phyloP scores from a whole-genome alignment of 2,888 invertebrate genomes.

The Leucophora obtusa region DNA sequence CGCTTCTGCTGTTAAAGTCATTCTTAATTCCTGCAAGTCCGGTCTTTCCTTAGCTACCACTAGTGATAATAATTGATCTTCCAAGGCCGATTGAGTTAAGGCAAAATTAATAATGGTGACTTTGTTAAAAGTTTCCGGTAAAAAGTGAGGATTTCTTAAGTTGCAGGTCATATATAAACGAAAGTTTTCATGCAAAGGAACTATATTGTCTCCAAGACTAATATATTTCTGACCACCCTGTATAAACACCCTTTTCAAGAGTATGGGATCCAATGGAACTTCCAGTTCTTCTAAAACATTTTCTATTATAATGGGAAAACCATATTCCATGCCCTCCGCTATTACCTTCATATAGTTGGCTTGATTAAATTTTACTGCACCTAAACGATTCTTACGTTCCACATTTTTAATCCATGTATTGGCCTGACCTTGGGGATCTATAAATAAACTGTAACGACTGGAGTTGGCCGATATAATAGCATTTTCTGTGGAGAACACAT shows the following conservation, averaged over 20 bases:
- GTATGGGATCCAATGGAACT: slow-evolving; percentile 90
- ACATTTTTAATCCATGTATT: slow-evolving; percentile 94
- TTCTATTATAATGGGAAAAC: slow-evolving; percentile 89
- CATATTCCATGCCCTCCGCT: slow-evolving; percentile 85
- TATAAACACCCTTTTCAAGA: slow-evolving; percentile 87
- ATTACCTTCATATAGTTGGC: slow-evolving; percentile 79
- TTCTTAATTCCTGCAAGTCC: slow-evolving; percentile 90
- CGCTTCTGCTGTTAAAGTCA: slow-evolving; percentile 87
- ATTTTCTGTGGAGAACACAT: slow-evolving; percentile 91
- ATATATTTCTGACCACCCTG: slow-evolving; percentile 88
- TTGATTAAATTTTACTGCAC: slow-evolving; percentile 77
- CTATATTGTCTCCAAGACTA: slow-evolving; percentile 90
- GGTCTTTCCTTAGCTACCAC: slow-evolving; percentile 94
- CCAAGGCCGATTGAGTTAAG: slow-evolving; percentile 85
- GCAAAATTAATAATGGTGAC: slow-evolving; percentile 92
- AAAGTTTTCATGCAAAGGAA: slow-evolving; percentile 89
- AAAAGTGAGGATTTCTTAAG: slow-evolving; percentile 91
- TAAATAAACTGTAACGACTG: slow-evolving; percentile 91
- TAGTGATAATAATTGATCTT: slow-evolving; percentile 91
- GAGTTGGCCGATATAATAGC: slow-evolving; percentile 91
- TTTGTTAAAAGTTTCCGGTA: slow-evolving; percentile 93
- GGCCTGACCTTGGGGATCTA: slow-evolving; percentile 95
- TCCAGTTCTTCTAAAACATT: slow-evolving; percentile 92
- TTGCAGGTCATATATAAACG: slow-evolving; percentile 92
- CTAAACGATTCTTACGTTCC: slow-evolving; percentile 81